phyloP scores from a whole-genome alignment of 2,113 vertebrate genomes.

The Crotalus helleri region DNA sequence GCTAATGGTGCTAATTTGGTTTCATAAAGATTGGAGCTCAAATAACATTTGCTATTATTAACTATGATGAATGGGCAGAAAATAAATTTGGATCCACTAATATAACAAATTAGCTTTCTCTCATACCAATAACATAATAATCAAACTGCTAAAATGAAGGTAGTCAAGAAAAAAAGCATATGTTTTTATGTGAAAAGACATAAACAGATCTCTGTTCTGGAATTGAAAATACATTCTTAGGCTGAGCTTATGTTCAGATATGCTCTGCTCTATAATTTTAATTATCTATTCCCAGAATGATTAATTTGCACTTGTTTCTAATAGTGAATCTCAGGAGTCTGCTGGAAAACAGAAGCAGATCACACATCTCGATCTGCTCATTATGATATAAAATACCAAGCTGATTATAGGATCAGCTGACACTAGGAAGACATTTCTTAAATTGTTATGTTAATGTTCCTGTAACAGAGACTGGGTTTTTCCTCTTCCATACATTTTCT shows the following conservation, averaged over 20 bases:
- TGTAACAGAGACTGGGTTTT: not conserved
- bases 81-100: not conserved
- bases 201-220: not conserved
- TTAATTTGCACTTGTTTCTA: not conserved
- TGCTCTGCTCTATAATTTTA: not conserved
- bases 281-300: not conserved
- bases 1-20: not conserved
- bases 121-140: not conserved
- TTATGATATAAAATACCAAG: not conserved
- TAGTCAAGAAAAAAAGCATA: not conserved
- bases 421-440: not conserved
- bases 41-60: not conserved
- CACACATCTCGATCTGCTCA: not conserved
- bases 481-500: not conserved
- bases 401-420: not conserved
- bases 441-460: not conserved
- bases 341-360: not conserved
- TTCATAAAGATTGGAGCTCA: not conserved
- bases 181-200: not conserved
- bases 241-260: not conserved
- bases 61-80: not conserved
- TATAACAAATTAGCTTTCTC: not conserved
- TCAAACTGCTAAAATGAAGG: not conserved
- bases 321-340: not conserved
- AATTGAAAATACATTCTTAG: not conserved